Percentiles rank a stretch among this genome's conserved stretches.
phyloP scores from a whole-genome alignment of 2,113 vertebrate genomes.

The Vulpes lagopus region DNA sequence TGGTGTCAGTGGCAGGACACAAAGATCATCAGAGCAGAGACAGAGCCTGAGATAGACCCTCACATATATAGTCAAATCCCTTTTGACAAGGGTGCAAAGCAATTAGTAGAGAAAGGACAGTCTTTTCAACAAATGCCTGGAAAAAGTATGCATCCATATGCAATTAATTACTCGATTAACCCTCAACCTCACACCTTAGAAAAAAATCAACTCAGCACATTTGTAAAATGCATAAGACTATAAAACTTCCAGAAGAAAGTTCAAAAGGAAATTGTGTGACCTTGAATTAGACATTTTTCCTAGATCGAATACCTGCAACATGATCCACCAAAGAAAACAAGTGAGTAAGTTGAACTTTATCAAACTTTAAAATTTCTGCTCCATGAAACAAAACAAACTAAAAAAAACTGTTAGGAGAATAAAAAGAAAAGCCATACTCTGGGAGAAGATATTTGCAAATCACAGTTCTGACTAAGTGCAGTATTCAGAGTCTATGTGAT shows the following conservation, averaged over 20 bases:
- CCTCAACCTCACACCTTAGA: not conserved
- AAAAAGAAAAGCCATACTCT: not conserved
- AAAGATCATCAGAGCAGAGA: rapidly evolving
- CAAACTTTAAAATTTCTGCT: not conserved
- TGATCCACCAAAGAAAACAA: not conserved
- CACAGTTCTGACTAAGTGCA: not conserved
- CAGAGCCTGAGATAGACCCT: not conserved
- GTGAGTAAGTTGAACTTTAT: not conserved
- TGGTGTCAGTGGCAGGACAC: rapidly evolving
- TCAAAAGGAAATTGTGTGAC: not conserved
- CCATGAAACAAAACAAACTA: not conserved
- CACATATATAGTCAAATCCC: rapidly evolving
- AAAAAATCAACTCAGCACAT: not conserved
- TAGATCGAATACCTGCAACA: not conserved
- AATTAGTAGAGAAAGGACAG: not conserved
- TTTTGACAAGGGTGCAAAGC: not conserved
- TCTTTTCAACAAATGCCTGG: not conserved
- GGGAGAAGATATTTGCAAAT: not conserved
- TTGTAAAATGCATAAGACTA: not conserved
- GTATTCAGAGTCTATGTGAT: too few species aligned
- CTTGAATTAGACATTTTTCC: not conserved
- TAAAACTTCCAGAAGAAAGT: not conserved
- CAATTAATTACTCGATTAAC: not conserved
- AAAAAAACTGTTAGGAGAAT: not conserved
- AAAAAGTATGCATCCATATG: rapidly evolving